These are phyloP conservation scores for Simalia tracyae DNA, from an alignment of 2,797 vertebrate genomes.

Conservation along the genomic window DNA sequence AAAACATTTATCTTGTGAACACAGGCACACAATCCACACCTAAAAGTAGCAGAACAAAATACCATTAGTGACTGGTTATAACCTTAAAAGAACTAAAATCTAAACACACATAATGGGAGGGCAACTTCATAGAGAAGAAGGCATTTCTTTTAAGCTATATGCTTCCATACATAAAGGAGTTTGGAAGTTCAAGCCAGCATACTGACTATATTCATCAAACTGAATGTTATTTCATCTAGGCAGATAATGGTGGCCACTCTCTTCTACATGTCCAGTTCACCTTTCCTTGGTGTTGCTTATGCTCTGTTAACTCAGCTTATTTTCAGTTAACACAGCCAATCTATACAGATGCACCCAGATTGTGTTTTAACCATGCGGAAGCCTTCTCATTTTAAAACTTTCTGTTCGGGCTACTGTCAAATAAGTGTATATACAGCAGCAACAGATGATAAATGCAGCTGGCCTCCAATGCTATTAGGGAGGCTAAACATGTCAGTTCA, in stretches of 20 bases:
- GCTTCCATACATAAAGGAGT: too few relatives aligned
- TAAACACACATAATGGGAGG: too few relatives aligned
- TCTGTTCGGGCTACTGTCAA: conserved; percentile 17
- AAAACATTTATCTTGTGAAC: too few relatives aligned
- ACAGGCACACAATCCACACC: too few relatives aligned
- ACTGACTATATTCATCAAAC: not conserved
- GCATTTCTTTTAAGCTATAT: too few relatives aligned
- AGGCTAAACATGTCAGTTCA: conserved; percentile 50
- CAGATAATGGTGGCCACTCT: not conserved
- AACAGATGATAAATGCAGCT: conserved; percentile 38
- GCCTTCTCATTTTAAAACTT: not conserved
- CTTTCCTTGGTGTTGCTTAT: not conserved
- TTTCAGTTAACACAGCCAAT: conserved; percentile 4
- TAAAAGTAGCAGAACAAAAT: too few relatives aligned
- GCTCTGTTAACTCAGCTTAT: not conserved
- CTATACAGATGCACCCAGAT: not conserved
- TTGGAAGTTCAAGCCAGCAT: not conserved
- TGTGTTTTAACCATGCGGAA: conserved; percentile 8
- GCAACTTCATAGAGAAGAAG: too few relatives aligned
- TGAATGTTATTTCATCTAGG: not conserved
- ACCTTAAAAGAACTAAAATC: too few relatives aligned
- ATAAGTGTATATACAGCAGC: not conserved
- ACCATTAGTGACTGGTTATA: too few relatives aligned
- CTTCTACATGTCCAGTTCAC: not conserved
- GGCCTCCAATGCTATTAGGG: conserved; percentile 42